Conservation (phyloP, 2,888 invertebrate species). For the Callimorpha dominula region DNA sequence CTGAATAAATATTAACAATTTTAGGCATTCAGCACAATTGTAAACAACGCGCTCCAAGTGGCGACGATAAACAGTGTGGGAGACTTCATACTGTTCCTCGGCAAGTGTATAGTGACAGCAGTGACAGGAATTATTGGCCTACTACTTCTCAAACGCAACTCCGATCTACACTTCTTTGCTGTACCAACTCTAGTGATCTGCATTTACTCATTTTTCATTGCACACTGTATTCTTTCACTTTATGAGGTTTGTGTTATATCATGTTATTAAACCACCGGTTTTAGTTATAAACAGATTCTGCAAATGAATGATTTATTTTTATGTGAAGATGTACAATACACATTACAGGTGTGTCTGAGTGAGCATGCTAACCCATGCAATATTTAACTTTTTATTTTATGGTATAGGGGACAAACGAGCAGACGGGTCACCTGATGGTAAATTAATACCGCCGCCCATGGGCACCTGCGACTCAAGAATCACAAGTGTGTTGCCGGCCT, state of each 20-base stretch:
- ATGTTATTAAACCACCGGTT: no score
- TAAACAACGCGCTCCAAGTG: conserved; percentile 94
- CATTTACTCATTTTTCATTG: conserved; percentile 96
- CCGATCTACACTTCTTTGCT: conserved; percentile 93
- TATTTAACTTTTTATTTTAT: not conserved
- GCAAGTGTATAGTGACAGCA: conserved; percentile 93
- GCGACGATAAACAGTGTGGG: conserved; percentile 97
- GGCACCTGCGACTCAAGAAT: no score
- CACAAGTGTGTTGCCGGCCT: no score
- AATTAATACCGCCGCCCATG: no score
- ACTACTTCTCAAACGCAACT: conserved; percentile 90
- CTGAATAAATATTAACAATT: conserved; percentile 21
- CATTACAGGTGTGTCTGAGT: no score
- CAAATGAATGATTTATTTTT: no score
- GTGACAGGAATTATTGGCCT: conserved; percentile 92
- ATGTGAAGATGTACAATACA: no score
- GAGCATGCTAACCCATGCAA: no score
- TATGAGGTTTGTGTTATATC: conserved; percentile 91
- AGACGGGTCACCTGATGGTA: no score
- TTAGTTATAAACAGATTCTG: no score
- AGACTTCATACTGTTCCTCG: conserved; percentile 96
- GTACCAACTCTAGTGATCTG: conserved; percentile 94
- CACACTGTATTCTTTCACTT: conserved; percentile 96
- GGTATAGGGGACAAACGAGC: no score
- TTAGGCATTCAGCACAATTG: conserved; percentile 95